phyloP scores from a whole-genome alignment of 1,140 invertebrate species.

The Scaptodrosophila lebanonensis region DNA sequence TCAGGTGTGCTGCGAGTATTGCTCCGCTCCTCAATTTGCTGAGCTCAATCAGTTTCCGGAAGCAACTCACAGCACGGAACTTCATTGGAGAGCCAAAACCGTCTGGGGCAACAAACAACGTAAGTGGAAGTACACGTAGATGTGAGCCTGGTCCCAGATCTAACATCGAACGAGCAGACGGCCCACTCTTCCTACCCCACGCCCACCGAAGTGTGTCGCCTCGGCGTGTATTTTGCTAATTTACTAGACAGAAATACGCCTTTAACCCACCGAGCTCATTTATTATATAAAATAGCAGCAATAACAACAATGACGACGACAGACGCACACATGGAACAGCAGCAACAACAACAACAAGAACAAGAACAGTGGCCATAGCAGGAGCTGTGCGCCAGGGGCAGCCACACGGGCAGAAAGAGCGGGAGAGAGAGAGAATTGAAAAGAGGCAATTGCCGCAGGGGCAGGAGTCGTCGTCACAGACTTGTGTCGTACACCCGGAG shows the following conservation, averaged over 20 bases:
- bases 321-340: conserved; percentile 7
- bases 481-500: too few species aligned
- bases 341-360: too few species aligned
- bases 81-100: conserved; percentile 60
- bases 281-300: conserved; percentile 70
- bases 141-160: too few species aligned
- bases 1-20: conserved; percentile 29
- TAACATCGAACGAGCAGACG: too few species aligned
- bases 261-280: conserved; percentile 77
- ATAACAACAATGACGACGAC: conserved; percentile 7
- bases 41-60: conserved; percentile 63
- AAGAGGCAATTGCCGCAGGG: too few species aligned
- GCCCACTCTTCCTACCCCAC: not conserved
- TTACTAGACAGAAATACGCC: conserved; percentile 77
- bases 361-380: conserved; percentile 20
- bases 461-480: too few species aligned
- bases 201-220: conserved; percentile 39
- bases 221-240: conserved; percentile 76
- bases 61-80: conserved; percentile 43
- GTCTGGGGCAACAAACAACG: conserved; percentile 28
- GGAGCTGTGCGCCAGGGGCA: conserved; percentile 18
- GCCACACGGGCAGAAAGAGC: too few species aligned
- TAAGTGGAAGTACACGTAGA: too few species aligned
- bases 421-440: too few species aligned
- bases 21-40: conserved; percentile 37